Conservation (phyloP, 2,888 invertebrate genomes). For the Anticlea derivata region DNA sequence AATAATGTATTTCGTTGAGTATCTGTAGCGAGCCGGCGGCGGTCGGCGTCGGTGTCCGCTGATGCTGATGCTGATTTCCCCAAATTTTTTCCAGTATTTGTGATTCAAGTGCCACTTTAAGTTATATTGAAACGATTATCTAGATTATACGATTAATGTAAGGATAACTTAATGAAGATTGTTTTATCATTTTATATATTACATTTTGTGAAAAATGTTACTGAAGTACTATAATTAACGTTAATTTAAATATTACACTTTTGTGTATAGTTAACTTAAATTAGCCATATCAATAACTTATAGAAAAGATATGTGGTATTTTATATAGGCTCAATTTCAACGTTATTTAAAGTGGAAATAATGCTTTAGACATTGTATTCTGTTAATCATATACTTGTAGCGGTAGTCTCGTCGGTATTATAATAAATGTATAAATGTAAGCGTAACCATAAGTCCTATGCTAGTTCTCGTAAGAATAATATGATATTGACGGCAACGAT, state of each 20-base stretch:
- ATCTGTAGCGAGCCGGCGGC: slow-evolving; percentile 64
- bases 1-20: slow-evolving; percentile 76
- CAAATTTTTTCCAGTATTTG: slow-evolving; percentile 89
- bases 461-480: slow-evolving; percentile 76
- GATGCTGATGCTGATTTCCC: slow-evolving; percentile 81
- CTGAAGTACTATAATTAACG: slow-evolving; percentile 82
- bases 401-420: slow-evolving; percentile 80
- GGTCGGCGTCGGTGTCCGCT: slow-evolving; percentile 51
- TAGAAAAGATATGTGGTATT: slow-evolving; percentile 84
- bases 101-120: slow-evolving; percentile 92
- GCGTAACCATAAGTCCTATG: slow-evolving; percentile 71
- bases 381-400: slow-evolving; percentile 84
- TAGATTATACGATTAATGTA: slow-evolving; percentile 84
- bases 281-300: slow-evolving; percentile 85
- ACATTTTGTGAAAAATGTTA: slow-evolving; percentile 83
- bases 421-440: slow-evolving; percentile 72
- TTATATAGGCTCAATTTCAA: slow-evolving; percentile 84
- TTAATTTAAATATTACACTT: slow-evolving; percentile 83
- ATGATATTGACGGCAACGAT: slow-evolving; percentile 82
- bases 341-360: slow-evolving; percentile 83
- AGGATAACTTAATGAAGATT: slow-evolving; percentile 85
- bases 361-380: slow-evolving; percentile 80
- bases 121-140: slow-evolving; percentile 86
- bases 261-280: slow-evolving; percentile 84
- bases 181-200: slow-evolving; percentile 85